Conservation (phyloP, 2,797 vertebrate genomes). For the Heteromormyrus szaboi region DNA sequence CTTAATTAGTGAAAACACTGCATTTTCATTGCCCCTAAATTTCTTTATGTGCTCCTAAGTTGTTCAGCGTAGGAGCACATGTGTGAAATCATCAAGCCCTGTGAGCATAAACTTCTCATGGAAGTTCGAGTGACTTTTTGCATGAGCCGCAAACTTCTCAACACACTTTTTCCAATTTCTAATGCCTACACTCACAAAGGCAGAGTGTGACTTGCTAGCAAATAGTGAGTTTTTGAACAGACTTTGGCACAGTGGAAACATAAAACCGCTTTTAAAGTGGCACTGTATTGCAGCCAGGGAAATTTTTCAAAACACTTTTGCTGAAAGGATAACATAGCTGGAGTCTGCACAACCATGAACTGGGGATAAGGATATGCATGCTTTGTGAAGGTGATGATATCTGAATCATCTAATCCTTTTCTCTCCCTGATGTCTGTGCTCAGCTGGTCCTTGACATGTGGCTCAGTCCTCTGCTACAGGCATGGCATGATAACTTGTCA, state of each 20-base stretch:
- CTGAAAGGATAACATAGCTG: background rate
- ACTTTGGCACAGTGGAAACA: background rate
- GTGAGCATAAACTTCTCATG: background rate
- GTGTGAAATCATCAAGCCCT: background rate
- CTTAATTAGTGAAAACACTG: background rate
- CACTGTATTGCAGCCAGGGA: background rate
- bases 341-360: background rate
- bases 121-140: background rate
- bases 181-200: background rate
- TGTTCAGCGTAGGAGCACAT: slow-evolving; percentile 1
- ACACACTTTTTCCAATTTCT: background rate
- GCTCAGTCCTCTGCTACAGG: background rate
- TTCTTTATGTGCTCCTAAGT: slow-evolving; percentile 9
- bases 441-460: background rate
- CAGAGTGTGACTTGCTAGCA: background rate
- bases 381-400: background rate
- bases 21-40: background rate
- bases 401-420: background rate
- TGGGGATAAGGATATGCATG: background rate
- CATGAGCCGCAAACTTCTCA: background rate
- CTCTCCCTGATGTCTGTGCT: background rate
- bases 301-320: background rate
- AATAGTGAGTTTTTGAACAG: background rate
- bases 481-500: background rate
- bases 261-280: background rate